Base-by-base conservation (phyloP, 2,797 vertebrate species). In the Aplochiton taeniatus region DNA sequence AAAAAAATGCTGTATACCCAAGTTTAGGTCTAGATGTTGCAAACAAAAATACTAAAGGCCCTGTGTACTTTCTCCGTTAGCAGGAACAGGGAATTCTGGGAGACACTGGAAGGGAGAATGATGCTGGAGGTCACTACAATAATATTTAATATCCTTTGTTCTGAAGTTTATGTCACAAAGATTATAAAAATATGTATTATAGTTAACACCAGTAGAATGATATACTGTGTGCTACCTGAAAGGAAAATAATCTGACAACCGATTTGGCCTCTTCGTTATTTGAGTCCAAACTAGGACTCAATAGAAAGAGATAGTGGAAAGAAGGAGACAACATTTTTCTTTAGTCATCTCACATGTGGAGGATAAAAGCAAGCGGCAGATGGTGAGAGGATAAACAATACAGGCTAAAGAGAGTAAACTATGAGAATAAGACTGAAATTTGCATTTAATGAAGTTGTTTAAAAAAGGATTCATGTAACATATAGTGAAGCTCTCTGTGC, bases 331-430 rank as follows among this genome's bases (percentile, higher is more conserved):
- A 58, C 53, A 16, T n/a, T 65, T 64, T 67, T 77, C 49, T 68
- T 68, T 69, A 74, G 66, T 4, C 61, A 61, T 76, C 68, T 58
- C 67, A 65, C 53, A 31, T 68, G 49, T n/a, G 64, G 76, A 67
- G 62, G 74, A 51, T 49, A 43, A 65, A 70, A 77, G 84, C 58
- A 80, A 74, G 88, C 89, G 66, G 86, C 81, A 54, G 81, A 86
- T 80, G 77, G 83, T 63, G 72, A 82, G 69, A 71, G 83, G 31
- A 73, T 61, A 80, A 78, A 69, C 79, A 87, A 87, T 89, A 80
- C 80, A 84, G 78, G 88, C 52, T 82, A 82, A 91, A 88, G 82
- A 85, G 81, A 53, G 57, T 74, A 63, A 50, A 19, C n/a, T 60
- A 4, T 9, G 45, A 42, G 55, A 1, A 59, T 1, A 8, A 55